Evolutionary conservation across 2,113 vertebrate genomes (phyloP), one percentile per base, ranked within the genome.

Genomic region (Verasper variegatus): DNA sequence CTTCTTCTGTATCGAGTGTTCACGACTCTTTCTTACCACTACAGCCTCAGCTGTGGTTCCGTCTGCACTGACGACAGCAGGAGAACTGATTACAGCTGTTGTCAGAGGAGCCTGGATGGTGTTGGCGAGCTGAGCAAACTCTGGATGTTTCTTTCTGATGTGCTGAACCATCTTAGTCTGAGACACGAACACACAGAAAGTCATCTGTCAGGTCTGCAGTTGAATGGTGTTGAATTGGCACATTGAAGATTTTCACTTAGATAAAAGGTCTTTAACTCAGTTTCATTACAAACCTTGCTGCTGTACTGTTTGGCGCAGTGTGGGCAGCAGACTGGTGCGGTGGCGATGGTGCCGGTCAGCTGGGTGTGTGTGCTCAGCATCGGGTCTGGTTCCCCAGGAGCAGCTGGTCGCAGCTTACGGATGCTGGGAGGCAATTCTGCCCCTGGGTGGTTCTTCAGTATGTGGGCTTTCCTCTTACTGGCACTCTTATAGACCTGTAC

Each of bases 91-190:
- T 20, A 99, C 96, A 0, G 97, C 93, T 0, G 97, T 88, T 0
- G 96, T 92, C 93, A 98, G 76, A 0, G 97, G 97, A 0, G 96
- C 60, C 0, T 96, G 98, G 27, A 98, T 94, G 0, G 93, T 83
- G 81, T 94, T 96, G 0, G 95, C 93, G 2, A 97, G 91, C 88
- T 97, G 96, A 14, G 97, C 96, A 20, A 95, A 96, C 85, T 98
- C 97, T 0, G 97, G 96, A 82, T 99, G 98, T 82, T 99, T 99
- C 90, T 99, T 99, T 71, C 98, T 95, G 85, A 99, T 99, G 89
- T 99, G 98, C 35, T 99, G 98, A 6, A 99, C 98, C 98, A 99
- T 99, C 88, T 99, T 99, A 0, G 98, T 99, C 98, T 99, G 76
- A 67, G n/a, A 68, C 2, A 61, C 6, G 66, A 51, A 8, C 14